Percentiles rank a stretch among this genome's conserved stretches.
These are phyloP conservation scores for Acrobasis suavella DNA, from an alignment of 2,888 invertebrate genomes.

Conservation along the genomic window DNA sequence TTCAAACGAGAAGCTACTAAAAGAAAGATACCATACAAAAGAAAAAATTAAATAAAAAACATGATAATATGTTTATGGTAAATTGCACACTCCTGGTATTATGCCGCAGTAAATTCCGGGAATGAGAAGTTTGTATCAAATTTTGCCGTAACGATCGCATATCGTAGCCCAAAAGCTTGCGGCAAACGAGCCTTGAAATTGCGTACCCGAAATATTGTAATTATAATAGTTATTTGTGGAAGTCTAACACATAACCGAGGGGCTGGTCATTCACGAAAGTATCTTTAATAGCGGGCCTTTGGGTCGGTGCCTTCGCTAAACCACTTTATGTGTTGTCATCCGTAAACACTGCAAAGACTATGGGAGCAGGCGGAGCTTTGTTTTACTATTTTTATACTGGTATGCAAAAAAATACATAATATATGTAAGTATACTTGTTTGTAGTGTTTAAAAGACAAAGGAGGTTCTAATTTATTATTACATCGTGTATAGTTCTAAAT, in stretches of 20 bases:
- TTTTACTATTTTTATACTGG: constrained; percentile 11
- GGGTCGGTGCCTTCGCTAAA: constrained; percentile 6
- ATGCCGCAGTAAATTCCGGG: background rate
- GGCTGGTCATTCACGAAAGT: constrained; percentile 19
- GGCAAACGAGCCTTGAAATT: constrained; percentile 21
- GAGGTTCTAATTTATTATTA: no score
- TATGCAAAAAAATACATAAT: background rate
- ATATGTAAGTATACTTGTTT: no score
- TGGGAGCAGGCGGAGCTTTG: background rate
- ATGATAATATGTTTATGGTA: background rate
- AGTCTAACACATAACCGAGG: constrained; percentile 14
- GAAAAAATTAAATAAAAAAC: no score
- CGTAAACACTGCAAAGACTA: constrained; percentile 18
- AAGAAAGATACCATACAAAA: no score
- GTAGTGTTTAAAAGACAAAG: no score
- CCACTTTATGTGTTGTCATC: constrained; percentile 16
- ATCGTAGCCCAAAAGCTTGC: constrained; percentile 2
- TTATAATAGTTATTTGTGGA: constrained; percentile 23
- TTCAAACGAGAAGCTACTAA: no score
- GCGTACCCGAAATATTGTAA: constrained; percentile 22
- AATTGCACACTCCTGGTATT: background rate
- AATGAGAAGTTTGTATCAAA: background rate
- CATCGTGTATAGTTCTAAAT: no score
- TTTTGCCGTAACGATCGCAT: constrained; percentile 9
- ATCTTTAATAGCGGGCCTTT: constrained; percentile 19